Percentiles rank a stretch among this genome's conserved stretches.
Evolutionary conservation across 1,140 invertebrate species (phyloP).

Genomic region (Pinna nobilis): DNA sequence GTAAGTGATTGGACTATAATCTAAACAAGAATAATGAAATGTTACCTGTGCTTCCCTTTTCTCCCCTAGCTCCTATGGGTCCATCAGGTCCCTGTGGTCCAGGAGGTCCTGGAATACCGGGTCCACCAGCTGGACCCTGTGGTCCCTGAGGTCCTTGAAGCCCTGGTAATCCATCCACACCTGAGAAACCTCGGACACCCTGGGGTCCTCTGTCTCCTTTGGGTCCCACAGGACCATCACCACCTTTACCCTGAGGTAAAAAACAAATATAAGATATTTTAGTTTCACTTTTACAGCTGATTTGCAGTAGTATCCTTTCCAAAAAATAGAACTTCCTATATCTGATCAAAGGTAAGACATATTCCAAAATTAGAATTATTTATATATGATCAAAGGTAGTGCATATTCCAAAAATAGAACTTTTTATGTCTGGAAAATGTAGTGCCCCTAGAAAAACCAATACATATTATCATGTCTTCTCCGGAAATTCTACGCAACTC

Average conservation of each 20-base stretch:
- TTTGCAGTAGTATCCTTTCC: too few species aligned
- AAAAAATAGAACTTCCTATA: too few species aligned
- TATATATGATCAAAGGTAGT: too few species aligned
- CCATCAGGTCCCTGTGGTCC: constrained; percentile 55
- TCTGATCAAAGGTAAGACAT: too few species aligned
- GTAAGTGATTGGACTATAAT: too few species aligned
- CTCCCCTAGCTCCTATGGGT: constrained; percentile 57
- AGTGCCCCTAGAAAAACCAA: too few species aligned
- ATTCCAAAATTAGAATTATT: too few species aligned
- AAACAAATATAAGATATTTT: not conserved
- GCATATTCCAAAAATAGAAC: too few species aligned
- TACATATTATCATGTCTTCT: too few species aligned
- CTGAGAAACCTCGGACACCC: constrained; percentile 56
- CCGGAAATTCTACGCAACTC: too few species aligned
- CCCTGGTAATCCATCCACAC: constrained; percentile 61
- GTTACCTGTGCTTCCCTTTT: constrained; percentile 48
- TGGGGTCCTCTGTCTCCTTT: constrained; percentile 54
- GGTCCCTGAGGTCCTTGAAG: constrained; percentile 57
- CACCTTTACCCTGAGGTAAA: constrained; percentile 51
- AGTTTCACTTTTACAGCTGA: not conserved
- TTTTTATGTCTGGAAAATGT: too few species aligned
- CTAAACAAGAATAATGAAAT: too few species aligned
- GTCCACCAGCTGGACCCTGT: constrained; percentile 48
- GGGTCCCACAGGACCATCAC: constrained; percentile 53
- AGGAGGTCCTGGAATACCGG: constrained; percentile 52